phyloP scores from a whole-genome alignment of 2,113 vertebrate genomes.

The Todiramphus saurophagus region DNA sequence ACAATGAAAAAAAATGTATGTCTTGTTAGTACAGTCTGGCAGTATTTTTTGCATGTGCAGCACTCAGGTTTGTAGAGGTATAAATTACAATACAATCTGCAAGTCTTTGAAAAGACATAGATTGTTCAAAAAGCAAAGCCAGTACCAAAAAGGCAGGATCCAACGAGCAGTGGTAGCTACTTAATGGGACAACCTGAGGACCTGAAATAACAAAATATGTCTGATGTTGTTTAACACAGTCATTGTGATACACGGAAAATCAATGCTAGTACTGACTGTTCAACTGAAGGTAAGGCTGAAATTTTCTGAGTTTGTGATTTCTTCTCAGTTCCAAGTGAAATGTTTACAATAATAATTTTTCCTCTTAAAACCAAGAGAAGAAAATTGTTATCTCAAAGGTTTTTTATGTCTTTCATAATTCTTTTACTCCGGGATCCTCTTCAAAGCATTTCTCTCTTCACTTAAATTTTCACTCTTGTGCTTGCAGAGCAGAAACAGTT shows the following conservation, averaged over 20 bases:
- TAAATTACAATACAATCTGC: neutral
- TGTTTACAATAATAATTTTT: neutral
- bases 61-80: neutral
- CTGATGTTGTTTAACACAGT: neutral
- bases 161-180: neutral
- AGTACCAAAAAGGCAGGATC: neutral
- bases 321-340: neutral
- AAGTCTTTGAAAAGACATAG: neutral
- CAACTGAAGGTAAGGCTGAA: neutral
- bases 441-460: conserved; percentile 29
- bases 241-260: neutral
- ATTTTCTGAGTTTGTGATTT: neutral
- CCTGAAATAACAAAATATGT: neutral
- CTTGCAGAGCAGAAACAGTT: neutral
- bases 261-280: neutral
- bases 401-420: neutral
- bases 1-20: neutral
- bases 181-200: neutral
- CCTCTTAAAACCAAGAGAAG: conserved; percentile 41
- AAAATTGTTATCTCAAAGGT: neutral
- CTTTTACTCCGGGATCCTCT: neutral
- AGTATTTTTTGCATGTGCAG: neutral
- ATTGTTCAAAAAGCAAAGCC: neutral
- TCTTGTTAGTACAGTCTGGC: neutral
- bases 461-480: neutral